These are phyloP conservation scores for Diloba caeruleocephala DNA, from an alignment of 2,888 invertebrate genomes.

Conservation along the genomic window DNA sequence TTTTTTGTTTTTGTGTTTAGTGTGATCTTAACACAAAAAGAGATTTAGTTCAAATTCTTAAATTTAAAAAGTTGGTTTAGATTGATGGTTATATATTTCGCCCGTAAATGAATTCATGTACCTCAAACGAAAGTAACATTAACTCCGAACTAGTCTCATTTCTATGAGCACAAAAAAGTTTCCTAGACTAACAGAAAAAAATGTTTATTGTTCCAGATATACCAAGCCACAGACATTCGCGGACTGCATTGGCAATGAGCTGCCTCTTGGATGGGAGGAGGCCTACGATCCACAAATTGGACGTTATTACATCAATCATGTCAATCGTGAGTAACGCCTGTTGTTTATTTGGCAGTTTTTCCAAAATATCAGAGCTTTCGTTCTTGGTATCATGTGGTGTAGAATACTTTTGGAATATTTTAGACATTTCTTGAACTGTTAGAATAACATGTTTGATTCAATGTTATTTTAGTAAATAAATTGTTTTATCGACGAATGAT, in stretches of 20 bases:
- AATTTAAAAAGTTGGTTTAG: too few species aligned
- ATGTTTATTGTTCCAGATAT: constrained; percentile 92
- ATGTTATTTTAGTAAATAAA: neutral
- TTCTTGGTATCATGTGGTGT: constrained; percentile 30
- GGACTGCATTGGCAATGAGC: constrained; percentile 99
- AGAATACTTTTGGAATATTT: constrained; percentile 30
- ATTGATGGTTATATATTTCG: too few species aligned
- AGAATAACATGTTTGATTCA: neutral
- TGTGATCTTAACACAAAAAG: too few species aligned
- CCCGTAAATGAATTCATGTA: too few species aligned
- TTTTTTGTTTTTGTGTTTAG: too few species aligned
- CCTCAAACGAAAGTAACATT: neutral
- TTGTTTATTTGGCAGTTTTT: constrained; percentile 44
- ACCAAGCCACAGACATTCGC: constrained; percentile 99
- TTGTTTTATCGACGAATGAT: too few species aligned
- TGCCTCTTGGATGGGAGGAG: constrained; percentile 99
- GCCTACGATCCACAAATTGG: constrained; percentile 98
- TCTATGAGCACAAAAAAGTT: constrained; percentile 29
- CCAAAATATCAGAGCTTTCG: constrained; percentile 7
- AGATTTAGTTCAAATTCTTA: too few species aligned
- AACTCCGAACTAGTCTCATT: constrained; percentile 18
- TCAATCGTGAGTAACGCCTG: constrained; percentile 94
- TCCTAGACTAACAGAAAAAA: constrained; percentile 50
- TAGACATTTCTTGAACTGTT: neutral
- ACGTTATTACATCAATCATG: constrained; percentile 98